Evolutionary conservation across 2,797 vertebrate species (phyloP).

Genomic region (Octomys mimax): DNA sequence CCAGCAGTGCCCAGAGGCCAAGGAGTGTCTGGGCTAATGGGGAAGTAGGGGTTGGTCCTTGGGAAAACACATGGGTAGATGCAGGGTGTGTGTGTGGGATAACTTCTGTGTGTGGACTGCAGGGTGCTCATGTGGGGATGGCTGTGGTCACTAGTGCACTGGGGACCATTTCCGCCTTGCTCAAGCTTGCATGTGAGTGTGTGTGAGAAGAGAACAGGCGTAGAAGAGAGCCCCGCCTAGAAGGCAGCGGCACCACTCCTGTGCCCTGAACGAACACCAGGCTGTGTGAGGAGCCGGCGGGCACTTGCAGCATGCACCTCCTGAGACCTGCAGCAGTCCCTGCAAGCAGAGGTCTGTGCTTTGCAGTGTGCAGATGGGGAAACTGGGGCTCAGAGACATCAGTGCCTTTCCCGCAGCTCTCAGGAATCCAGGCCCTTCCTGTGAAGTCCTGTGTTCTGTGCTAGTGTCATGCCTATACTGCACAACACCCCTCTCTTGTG

Average conservation of each 20-base stretch:
- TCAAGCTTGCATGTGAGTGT: background rate
- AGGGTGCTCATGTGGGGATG: background rate
- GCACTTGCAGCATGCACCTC: background rate
- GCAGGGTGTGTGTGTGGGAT: fast-evolving
- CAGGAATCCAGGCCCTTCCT: background rate
- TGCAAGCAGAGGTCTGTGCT: background rate
- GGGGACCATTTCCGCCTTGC: fast-evolving
- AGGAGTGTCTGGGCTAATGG: background rate
- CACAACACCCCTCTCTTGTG: background rate
- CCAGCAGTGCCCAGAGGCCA: background rate
- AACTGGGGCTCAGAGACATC: slow-evolving; percentile 50
- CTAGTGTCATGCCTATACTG: background rate
- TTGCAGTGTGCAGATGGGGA: slow-evolving; percentile 58
- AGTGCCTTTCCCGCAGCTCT: background rate
- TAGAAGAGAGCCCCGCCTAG: background rate
- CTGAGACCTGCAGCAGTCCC: background rate
- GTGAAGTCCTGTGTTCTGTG: background rate
- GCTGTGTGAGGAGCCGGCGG: fast-evolving
- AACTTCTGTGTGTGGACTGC: background rate
- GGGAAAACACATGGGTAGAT: background rate
- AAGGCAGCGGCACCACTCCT: background rate
- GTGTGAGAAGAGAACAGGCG: background rate
- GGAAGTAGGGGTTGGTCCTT: background rate
- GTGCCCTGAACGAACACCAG: background rate
- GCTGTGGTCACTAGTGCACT: background rate